phyloP scores from a whole-genome alignment of 2,888 invertebrate species.

The Pristionchus entomophagus region DNA sequence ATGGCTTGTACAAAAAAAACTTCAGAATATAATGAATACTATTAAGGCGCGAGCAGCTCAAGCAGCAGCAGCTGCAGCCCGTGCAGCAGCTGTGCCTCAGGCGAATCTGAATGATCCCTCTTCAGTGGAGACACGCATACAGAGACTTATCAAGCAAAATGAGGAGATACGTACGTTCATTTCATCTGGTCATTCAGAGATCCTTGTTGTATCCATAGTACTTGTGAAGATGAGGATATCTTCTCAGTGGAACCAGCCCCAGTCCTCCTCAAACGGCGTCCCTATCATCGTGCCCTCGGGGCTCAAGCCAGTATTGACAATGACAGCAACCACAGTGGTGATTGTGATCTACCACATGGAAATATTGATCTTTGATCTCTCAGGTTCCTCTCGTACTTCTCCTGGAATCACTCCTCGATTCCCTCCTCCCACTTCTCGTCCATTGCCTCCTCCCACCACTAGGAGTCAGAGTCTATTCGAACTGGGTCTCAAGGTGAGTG shows the following conservation, averaged over 20 bases:
- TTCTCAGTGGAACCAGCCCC: conserved; percentile 45
- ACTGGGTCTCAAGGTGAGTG: conserved; percentile 33
- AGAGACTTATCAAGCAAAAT: conserved; percentile 32
- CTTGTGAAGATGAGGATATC: no score
- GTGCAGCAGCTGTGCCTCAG: conserved; percentile 32
- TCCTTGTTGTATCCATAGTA: neutral
- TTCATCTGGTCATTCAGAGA: neutral
- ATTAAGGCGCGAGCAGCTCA: conserved; percentile 17
- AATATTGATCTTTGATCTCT: conserved; percentile 31
- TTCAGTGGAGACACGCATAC: neutral
- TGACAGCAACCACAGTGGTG: conserved; percentile 47
- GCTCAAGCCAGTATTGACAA: conserved; percentile 40
- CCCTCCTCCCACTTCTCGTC: neutral
- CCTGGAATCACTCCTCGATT: conserved; percentile 22
- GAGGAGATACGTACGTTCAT: conserved; percentile 14
- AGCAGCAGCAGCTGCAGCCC: conserved; percentile 38
- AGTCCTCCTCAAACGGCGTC: conserved; percentile 39
- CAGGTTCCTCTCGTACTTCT: conserved; percentile 44
- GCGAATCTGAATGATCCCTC: conserved; percentile 32
- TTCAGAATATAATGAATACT: no score
- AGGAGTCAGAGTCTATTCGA: conserved; percentile 48
- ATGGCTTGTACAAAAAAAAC: no score
- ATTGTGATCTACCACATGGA: neutral
- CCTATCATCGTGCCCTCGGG: conserved; percentile 34
- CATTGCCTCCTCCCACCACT: conserved; percentile 20